phyloP scores from a whole-genome alignment of 30 jellyfish, hydroid and myxozoan species.

The Catostylus mosaicus region DNA sequence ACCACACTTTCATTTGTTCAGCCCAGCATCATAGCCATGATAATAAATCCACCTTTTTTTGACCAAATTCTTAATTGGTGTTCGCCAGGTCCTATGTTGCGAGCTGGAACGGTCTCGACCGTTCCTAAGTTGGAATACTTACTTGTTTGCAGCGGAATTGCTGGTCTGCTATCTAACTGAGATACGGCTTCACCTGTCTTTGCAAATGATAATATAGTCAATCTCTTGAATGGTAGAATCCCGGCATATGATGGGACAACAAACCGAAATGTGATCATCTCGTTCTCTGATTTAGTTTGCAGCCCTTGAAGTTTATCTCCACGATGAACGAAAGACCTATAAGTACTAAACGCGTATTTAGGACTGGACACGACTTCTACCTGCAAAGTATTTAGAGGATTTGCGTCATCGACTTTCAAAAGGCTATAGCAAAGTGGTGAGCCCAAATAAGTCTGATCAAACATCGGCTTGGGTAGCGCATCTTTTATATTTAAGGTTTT shows the following conservation, averaged over 20 bases:
- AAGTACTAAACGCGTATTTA: constrained; percentile 47
- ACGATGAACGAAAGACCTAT: constrained; percentile 59
- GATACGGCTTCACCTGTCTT: constrained; percentile 74
- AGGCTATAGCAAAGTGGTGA: constrained; percentile 67
- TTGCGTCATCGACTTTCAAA: constrained; percentile 58
- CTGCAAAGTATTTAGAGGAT: constrained; percentile 61
- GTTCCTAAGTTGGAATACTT: constrained; percentile 49
- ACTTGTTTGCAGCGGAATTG: constrained; percentile 46
- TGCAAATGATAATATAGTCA: constrained; percentile 59
- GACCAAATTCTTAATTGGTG: constrained; percentile 80
- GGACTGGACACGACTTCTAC: constrained; percentile 71
- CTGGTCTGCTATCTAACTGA: constrained; percentile 62
- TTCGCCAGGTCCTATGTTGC: constrained; percentile 72
- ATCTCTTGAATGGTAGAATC: constrained; percentile 38
- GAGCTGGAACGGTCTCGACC: constrained; percentile 54
- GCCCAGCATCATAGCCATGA: constrained; percentile 72
- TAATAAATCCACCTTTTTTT: constrained; percentile 48
- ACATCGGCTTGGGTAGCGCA: constrained; percentile 56
- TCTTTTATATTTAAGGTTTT: constrained; percentile 6
- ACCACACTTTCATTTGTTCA: constrained; percentile 6
- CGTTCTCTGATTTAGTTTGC: constrained; percentile 54
- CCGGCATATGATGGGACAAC: constrained; percentile 62
- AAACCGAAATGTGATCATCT: constrained; percentile 56
- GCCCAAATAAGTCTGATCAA: constrained; percentile 56
- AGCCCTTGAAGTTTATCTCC: constrained; percentile 63